Conservation (phyloP, 2,113 vertebrate genomes). For the Perognathus longimembris region DNA sequence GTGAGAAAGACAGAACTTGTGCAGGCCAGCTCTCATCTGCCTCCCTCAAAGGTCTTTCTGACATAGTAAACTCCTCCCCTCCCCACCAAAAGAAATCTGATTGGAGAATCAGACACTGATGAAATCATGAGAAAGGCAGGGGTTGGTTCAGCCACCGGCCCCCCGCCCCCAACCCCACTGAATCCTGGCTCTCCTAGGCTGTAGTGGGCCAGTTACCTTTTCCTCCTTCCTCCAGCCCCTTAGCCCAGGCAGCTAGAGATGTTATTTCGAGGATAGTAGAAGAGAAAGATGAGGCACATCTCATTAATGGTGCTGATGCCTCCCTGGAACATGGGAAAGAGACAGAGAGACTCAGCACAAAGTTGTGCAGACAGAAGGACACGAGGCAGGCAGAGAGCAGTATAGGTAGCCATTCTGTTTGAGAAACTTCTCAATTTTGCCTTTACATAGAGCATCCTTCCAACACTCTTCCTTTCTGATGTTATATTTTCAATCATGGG, state of each 20-base stretch:
- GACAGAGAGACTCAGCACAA: not conserved
- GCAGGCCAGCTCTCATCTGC: not conserved
- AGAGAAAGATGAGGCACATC: slow-evolving; percentile 91
- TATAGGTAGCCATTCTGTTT: not conserved
- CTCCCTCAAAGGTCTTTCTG: not conserved
- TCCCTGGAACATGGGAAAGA: slow-evolving; percentile 81
- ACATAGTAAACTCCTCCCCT: not conserved
- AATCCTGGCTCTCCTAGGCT: not conserved
- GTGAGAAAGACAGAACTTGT: not conserved
- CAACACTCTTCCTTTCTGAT: not conserved
- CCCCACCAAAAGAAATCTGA: no score
- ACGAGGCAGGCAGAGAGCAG: not conserved
- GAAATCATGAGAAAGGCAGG: no score
- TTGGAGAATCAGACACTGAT: not conserved
- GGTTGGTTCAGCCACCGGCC: no score
- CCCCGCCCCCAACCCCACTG: no score
- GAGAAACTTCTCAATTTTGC: not conserved
- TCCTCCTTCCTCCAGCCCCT: not conserved
- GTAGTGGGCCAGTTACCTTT: not conserved
- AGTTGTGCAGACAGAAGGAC: not conserved
- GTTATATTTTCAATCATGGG: not conserved
- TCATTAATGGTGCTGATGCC: slow-evolving; percentile 88
- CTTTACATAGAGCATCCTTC: no score
- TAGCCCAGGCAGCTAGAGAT: slow-evolving; percentile 86
- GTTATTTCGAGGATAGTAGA: slow-evolving; percentile 88